Evolutionary conservation across 2,113 vertebrate genomes (phyloP).

Genomic region (Odocoileus hemionus): DNA sequence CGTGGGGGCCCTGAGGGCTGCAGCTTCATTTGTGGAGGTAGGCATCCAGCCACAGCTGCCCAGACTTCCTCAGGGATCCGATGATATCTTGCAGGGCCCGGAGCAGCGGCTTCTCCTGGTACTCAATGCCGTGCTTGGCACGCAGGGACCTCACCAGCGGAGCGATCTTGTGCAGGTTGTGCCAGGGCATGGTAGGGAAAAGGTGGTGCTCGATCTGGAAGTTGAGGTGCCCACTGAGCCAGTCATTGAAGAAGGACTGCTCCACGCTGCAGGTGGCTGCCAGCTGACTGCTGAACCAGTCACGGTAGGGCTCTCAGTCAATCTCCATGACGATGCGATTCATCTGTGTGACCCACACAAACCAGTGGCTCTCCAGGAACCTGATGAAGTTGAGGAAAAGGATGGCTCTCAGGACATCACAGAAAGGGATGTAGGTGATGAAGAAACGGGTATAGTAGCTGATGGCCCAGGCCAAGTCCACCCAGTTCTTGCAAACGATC

Average conservation of each 20-base stretch:
- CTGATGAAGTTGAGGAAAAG: conserved; percentile 89
- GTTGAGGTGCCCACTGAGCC: conserved; percentile 91
- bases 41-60: conserved; percentile 93
- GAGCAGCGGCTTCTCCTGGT: conserved; percentile 88
- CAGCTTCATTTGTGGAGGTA: conserved; percentile 92
- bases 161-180: conserved; percentile 90
- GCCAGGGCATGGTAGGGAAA: conserved; percentile 95
- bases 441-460: conserved; percentile 91
- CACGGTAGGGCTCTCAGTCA: conserved; percentile 87
- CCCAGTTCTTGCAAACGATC: conserved; percentile 87
- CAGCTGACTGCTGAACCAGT: conserved; percentile 95
- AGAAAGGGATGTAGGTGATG: conserved; percentile 86
- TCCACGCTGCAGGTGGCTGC: conserved; percentile 92
- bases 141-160: conserved; percentile 88
- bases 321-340: conserved; percentile 96
- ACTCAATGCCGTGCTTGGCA: conserved; percentile 87
- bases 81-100: conserved; percentile 83
- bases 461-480: conserved; percentile 90
- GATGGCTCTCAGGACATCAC: conserved; percentile 86
- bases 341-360: conserved; percentile 99
- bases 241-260: conserved; percentile 87
- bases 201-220: conserved; percentile 91
- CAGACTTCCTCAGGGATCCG: conserved; percentile 81
- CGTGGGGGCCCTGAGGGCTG: conserved; percentile 22
- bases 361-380: conserved; percentile 97